A percentile compares a stretch with the other conserved stretches of the same genome.
phyloP scores from a whole-genome alignment of 1,140 invertebrate genomes.

The Melitaea cinxia region DNA sequence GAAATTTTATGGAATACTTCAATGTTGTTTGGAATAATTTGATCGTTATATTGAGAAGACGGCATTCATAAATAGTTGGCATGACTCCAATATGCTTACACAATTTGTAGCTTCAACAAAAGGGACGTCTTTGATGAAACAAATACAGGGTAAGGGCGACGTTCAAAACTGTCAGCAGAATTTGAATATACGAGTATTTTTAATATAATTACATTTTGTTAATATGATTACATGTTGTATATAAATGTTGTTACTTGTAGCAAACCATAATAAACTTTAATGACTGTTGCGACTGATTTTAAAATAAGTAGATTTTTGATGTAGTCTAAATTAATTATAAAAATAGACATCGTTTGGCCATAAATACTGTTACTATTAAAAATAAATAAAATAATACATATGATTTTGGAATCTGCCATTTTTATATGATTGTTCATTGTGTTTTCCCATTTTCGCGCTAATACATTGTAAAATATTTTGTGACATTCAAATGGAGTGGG shows the following conservation, averaged over 20 bases:
- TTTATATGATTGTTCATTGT: too few relatives aligned
- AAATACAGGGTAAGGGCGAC: neutral
- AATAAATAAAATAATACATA: neutral
- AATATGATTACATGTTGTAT: too few relatives aligned
- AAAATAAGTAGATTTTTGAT: neutral
- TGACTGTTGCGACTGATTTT: too few relatives aligned
- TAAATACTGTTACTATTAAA: too few relatives aligned
- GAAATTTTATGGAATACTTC: neutral
- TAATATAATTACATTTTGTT: neutral
- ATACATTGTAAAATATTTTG: too few relatives aligned
- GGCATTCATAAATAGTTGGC: constrained; percentile 16
- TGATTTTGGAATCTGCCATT: too few relatives aligned
- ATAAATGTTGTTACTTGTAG: too few relatives aligned
- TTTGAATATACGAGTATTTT: neutral
- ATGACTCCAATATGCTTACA: constrained; percentile 3
- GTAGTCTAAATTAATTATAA: neutral
- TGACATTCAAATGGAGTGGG: too few relatives aligned
- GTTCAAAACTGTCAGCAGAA: neutral
- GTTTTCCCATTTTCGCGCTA: too few relatives aligned
- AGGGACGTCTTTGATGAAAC: constrained; percentile 4
- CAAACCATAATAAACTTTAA: too few relatives aligned
- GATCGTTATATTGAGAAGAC: constrained; percentile 9
- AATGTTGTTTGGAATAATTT: constrained; percentile 13
- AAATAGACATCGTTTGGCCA: too few relatives aligned
- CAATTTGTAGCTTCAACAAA: constrained; percentile 10